phyloP scores from a whole-genome alignment of 2,113 vertebrate genomes.

The Cettia cetti region DNA sequence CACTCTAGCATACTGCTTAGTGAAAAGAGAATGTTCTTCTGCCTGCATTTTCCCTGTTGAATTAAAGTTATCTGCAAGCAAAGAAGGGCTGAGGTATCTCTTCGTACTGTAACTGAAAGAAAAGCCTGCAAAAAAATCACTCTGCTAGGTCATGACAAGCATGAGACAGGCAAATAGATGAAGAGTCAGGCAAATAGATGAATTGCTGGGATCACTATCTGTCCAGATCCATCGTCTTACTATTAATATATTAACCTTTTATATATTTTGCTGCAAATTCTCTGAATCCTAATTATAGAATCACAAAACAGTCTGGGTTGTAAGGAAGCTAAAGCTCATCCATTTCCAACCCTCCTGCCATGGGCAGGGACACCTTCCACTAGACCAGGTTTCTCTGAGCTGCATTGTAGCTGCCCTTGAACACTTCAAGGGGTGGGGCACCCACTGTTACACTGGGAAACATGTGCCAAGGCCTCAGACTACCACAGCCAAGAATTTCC shows the following conservation, averaged over 20 bases:
- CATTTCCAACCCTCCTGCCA: not conserved
- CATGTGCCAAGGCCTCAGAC: not conserved
- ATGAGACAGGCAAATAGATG: not conserved
- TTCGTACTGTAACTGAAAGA: not conserved
- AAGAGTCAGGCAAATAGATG: too few species aligned
- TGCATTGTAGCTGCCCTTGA: rapidly evolving
- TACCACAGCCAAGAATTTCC: not conserved
- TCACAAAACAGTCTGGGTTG: not conserved
- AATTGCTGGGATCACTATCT: not conserved
- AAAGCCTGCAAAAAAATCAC: not conserved
- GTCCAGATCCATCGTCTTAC: not conserved
- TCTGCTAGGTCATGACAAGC: not conserved
- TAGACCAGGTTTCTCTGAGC: not conserved
- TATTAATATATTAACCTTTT: not conserved
- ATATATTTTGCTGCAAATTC: not conserved
- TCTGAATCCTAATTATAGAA: not conserved
- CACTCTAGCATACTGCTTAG: not conserved
- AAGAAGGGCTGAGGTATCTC: not conserved
- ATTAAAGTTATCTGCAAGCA: not conserved
- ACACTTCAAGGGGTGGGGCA: not conserved
- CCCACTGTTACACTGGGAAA: not conserved
- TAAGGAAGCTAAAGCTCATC: not conserved
- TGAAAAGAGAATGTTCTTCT: not conserved
- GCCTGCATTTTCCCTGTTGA: not conserved
- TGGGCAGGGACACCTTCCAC: not conserved